These are phyloP conservation scores for Bradypus variegatus DNA, from an alignment of 2,797 vertebrate genomes.

Conservation along the genomic window DNA sequence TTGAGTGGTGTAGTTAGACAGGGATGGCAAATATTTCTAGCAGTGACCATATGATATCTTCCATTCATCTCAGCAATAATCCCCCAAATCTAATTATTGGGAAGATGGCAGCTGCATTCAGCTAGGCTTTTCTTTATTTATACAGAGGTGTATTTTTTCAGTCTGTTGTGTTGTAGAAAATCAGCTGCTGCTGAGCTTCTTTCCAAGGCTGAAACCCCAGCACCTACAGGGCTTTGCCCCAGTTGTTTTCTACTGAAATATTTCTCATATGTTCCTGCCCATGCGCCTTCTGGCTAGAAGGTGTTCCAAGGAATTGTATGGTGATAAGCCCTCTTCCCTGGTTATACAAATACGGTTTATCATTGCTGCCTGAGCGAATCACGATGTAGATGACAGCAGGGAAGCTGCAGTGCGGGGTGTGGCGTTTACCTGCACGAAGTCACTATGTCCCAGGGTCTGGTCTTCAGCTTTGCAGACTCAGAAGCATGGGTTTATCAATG, in stretches of 20 bases:
- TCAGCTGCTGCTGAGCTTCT: constrained; percentile 22
- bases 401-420: background rate
- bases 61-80: constrained; percentile 61
- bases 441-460: accelerated
- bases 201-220: constrained; percentile 13
- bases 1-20: constrained; percentile 65
- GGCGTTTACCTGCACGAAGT: background rate
- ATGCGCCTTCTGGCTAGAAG: background rate
- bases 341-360: background rate
- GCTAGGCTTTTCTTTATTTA: constrained; percentile 59
- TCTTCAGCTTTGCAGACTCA: background rate
- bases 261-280: background rate
- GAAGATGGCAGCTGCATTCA: constrained; percentile 48
- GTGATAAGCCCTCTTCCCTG: background rate
- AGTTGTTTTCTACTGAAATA: background rate
- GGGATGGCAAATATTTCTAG: constrained; percentile 63
- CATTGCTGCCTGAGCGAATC: background rate
- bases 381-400: background rate
- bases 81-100: constrained; percentile 61
- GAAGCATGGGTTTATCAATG: background rate
- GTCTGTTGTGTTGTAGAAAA: background rate
- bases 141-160: constrained; percentile 46
- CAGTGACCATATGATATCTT: constrained; percentile 51
- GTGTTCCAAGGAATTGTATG: background rate
- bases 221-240: background rate